phyloP scores from a whole-genome alignment of 2,113 vertebrate genomes.

The Shinisaurus crocodilurus region DNA sequence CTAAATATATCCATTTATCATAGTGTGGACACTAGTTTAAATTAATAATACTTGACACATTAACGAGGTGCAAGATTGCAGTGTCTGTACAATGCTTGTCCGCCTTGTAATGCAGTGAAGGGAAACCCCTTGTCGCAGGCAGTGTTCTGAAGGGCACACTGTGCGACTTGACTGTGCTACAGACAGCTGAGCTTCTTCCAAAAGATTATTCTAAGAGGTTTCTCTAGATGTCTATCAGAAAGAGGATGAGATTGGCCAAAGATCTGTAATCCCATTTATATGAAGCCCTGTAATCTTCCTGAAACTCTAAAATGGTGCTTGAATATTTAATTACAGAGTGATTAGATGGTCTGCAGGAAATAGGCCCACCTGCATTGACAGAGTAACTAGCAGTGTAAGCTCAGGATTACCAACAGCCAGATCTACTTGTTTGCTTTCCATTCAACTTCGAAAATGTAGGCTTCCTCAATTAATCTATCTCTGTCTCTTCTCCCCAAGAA shows the following conservation, averaged over 20 bases:
- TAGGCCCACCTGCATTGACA: constrained; percentile 30
- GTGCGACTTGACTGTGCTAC: constrained; percentile 6
- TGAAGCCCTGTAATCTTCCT: constrained; percentile 78
- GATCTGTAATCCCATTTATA: constrained; percentile 75
- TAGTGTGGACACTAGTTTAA: not conserved
- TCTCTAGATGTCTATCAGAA: constrained; percentile 67
- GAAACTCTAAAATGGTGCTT: constrained; percentile 76
- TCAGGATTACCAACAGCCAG: not conserved
- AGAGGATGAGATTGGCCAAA: constrained; percentile 67
- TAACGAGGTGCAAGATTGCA: not conserved
- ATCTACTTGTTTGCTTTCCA: constrained; percentile 24
- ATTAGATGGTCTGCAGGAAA: constrained; percentile 21
- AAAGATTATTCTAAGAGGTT: constrained; percentile 72
- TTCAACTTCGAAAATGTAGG: not conserved
- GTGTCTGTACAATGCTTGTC: not conserved
- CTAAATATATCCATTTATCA: not conserved
- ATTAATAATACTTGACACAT: not conserved
- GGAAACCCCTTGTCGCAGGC: constrained; percentile 1
- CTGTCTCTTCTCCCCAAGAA: not conserved
- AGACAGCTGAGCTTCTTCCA: constrained; percentile 50
- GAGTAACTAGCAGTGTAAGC: not conserved
- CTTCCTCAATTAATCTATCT: not conserved
- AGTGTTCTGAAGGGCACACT: not conserved
- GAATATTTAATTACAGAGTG: constrained; percentile 71
- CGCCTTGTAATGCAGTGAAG: not conserved